phyloP scores from a whole-genome alignment of 2,888 invertebrate species.

The Ctena decussata region DNA sequence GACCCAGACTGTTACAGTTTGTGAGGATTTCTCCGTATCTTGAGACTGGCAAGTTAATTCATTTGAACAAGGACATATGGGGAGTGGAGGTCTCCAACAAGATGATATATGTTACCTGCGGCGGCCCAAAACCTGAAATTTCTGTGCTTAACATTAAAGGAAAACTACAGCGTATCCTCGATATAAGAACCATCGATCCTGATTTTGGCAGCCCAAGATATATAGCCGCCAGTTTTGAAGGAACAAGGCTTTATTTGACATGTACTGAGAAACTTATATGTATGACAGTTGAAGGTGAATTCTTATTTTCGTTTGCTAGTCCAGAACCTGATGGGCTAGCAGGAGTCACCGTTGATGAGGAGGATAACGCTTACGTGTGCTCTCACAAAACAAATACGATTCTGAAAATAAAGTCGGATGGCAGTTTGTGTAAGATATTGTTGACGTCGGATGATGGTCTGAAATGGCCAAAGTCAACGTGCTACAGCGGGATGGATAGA shows the following conservation, averaged over 20 bases:
- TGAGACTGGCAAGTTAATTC: not conserved
- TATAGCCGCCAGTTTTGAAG: not conserved
- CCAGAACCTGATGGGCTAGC: not conserved
- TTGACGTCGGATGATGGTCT: not conserved
- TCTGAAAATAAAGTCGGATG: not conserved
- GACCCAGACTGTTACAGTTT: not conserved
- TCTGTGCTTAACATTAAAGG: not conserved
- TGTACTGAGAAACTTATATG: not conserved
- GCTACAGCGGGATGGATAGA: not conserved
- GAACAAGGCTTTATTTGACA: not conserved
- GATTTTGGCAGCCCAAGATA: not conserved
- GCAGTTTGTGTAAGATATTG: not conserved
- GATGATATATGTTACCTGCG: not conserved
- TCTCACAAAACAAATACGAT: not conserved
- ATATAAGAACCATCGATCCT: not conserved
- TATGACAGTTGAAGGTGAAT: not conserved
- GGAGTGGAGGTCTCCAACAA: not conserved
- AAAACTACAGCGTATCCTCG: not conserved
- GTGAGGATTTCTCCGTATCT: not conserved
- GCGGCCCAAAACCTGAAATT: not conserved
- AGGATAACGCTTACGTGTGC: not conserved
- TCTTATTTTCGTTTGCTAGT: not conserved
- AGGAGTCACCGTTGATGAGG: not conserved
- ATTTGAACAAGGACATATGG: not conserved
- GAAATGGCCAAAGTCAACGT: not conserved